A percentile compares a stretch with the other conserved stretches of the same genome.
Evolutionary conservation across 2,113 vertebrate genomes (phyloP).

Genomic region (Alethe diademata): DNA sequence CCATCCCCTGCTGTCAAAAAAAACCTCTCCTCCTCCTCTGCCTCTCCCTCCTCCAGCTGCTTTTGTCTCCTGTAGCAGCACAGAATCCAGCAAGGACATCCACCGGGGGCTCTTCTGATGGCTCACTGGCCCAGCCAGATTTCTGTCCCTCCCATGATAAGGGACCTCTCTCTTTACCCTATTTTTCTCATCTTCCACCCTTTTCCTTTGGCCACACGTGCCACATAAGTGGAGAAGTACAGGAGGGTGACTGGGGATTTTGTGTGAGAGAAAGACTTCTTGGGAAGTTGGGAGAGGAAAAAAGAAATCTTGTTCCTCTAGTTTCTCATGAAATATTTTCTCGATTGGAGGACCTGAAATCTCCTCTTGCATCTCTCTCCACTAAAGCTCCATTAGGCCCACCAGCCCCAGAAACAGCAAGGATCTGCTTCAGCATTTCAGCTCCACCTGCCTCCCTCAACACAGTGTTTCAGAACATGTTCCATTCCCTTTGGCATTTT

Average conservation of each 20-base stretch:
- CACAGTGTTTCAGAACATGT: background rate
- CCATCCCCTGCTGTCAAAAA: background rate
- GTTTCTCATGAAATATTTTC: background rate
- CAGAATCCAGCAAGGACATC: fast-evolving
- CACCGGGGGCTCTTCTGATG: background rate
- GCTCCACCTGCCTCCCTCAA: background rate
- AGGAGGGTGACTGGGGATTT: background rate
- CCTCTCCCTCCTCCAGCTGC: background rate
- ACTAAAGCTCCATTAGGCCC: background rate
- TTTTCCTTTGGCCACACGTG: background rate
- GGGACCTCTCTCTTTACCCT: background rate
- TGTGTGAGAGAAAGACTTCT: background rate
- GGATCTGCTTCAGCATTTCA: background rate
- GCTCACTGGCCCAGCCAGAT: background rate
- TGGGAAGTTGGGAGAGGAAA: background rate
- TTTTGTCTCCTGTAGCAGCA: background rate
- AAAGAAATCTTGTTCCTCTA: background rate
- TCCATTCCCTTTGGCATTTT: background rate
- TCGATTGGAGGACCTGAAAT: background rate
- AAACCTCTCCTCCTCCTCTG: background rate
- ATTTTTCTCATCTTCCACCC: background rate
- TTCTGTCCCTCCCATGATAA: background rate
- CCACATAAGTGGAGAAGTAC: background rate
- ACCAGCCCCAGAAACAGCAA: background rate
- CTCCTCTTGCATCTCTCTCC: background rate